Evolutionary conservation across 2,113 vertebrate species (phyloP).

Genomic region (Leuciscus idus): DNA sequence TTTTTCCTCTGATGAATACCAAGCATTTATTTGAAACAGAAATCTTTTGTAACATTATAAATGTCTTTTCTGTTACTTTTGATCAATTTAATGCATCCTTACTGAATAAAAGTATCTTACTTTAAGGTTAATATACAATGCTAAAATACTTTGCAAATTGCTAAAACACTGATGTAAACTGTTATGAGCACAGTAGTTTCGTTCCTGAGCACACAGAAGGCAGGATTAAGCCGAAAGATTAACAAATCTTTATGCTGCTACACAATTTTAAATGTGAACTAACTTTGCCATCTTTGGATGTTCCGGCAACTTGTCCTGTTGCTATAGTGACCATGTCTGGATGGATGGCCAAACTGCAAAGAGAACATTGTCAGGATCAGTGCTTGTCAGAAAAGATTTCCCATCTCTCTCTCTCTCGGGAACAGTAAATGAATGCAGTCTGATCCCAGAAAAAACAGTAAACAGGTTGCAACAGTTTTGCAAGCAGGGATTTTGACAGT

Average conservation of each 20-base stretch:
- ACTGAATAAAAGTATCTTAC: not conserved
- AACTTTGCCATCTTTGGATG: conserved; percentile 92
- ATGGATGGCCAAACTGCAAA: conserved; percentile 84
- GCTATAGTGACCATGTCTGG: conserved; percentile 94
- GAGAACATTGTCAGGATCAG: conserved; percentile 47
- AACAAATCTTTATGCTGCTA: not conserved
- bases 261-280: conserved; percentile 9
- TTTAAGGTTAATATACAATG: not conserved
- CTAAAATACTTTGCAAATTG: not conserved
- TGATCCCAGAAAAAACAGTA: conserved; percentile 5
- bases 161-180: not conserved
- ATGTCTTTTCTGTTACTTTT: not conserved
- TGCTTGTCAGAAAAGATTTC: conserved; percentile 11
- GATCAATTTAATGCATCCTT: not conserved
- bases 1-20: not conserved
- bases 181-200: not conserved
- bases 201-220: not conserved
- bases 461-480: not conserved
- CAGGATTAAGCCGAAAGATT: not conserved
- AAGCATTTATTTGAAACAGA: not conserved
- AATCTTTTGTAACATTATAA: not conserved
- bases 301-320: conserved; percentile 90
- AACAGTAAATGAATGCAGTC: not conserved
- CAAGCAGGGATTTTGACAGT: not conserved
- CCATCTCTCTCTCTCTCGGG: not conserved